Percentiles rank a stretch among this genome's conserved stretches.
Conservation (phyloP, 2,113 vertebrate species). For the Periophthalmus modestus region DNA sequence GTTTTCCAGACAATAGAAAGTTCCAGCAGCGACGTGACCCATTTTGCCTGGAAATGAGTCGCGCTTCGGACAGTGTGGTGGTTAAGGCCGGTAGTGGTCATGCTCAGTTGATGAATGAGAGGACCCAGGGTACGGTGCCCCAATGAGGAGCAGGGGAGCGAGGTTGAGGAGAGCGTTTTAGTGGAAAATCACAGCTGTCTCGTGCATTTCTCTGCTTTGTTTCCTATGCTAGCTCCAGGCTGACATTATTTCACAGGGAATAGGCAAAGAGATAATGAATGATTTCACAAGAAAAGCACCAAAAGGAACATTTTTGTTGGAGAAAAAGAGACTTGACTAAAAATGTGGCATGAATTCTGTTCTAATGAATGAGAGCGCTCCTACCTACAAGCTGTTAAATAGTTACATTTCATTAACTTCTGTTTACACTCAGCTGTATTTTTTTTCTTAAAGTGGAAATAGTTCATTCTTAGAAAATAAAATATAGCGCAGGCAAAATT, state of each 20-base stretch:
- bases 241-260: slow-evolving; percentile 3
- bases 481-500: background rate
- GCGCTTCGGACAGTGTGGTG: background rate
- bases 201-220: slow-evolving; percentile 4
- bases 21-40: slow-evolving; percentile 38
- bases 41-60: slow-evolving; percentile 33
- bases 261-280: slow-evolving; percentile 7
- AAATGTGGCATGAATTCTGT: slow-evolving; percentile 7
- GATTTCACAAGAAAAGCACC: background rate
- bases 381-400: background rate
- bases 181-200: slow-evolving; percentile 16
- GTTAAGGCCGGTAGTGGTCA: slow-evolving; percentile 4
- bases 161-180: slow-evolving; percentile 17
- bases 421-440: background rate
- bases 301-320: background rate
- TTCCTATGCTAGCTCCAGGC: background rate
- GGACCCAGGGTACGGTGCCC: slow-evolving; percentile 9
- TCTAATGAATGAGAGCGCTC: background rate
- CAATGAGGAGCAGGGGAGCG: background rate
- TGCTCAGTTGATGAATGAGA: slow-evolving; percentile 26
- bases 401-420: background rate
- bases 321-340: slow-evolving; percentile 3
- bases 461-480: background rate
- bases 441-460: background rate
- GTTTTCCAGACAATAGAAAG: slow-evolving; percentile 27